phyloP scores from a whole-genome alignment of 2,888 invertebrate species.

The Tinea trinotella region DNA sequence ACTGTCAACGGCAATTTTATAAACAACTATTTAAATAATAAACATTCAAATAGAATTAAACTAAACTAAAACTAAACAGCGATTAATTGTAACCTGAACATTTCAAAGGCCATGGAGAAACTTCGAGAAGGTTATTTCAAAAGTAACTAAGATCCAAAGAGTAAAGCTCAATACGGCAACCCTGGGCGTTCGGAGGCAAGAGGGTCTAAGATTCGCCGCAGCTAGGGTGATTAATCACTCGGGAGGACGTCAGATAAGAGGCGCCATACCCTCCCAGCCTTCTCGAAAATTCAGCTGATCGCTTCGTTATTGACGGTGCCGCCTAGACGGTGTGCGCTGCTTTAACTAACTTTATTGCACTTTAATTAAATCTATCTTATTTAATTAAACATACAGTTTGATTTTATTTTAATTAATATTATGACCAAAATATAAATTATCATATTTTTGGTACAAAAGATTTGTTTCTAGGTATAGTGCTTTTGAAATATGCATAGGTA shows the following conservation, averaged over 20 bases:
- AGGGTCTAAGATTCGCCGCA: conserved; percentile 41
- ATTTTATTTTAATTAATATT: too few species aligned
- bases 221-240: conserved; percentile 53
- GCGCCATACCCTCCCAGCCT: conserved; percentile 20
- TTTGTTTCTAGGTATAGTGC: too few species aligned
- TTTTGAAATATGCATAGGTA: too few species aligned
- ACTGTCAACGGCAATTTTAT: neutral
- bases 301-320: conserved; percentile 28
- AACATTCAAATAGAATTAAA: too few species aligned
- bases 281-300: conserved; percentile 22
- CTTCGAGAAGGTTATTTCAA: neutral
- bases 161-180: neutral
- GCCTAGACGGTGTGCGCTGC: conserved; percentile 60
- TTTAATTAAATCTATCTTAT: neutral
- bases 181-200: conserved; percentile 25
- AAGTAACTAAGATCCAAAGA: neutral
- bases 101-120: neutral
- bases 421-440: too few species aligned
- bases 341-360: neutral
- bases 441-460: too few species aligned
- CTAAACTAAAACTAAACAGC: neutral
- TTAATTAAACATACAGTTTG: too few species aligned
- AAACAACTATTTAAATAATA: conserved; percentile 5
- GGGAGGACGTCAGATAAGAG: conserved; percentile 50
- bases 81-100: neutral